Evolutionary conservation across 1,140 invertebrate genomes (phyloP).

Genomic region (Antheraea pernyi): DNA sequence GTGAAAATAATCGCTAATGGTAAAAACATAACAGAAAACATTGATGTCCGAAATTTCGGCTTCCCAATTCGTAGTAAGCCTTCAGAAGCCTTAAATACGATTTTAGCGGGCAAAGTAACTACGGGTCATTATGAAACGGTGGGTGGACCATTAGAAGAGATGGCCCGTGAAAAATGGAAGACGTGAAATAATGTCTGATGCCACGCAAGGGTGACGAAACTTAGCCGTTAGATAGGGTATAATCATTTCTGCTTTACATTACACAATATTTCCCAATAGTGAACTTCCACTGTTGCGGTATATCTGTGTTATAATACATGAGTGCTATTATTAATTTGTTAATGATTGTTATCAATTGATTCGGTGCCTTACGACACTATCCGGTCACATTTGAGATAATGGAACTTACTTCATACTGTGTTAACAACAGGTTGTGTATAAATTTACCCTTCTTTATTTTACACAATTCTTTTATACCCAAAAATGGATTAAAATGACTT

Average conservation of each 20-base stretch:
- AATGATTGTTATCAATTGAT: slow-evolving; percentile 1
- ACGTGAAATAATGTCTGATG: slow-evolving; percentile 9
- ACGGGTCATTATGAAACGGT: slow-evolving; percentile 8
- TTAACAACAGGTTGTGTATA: neutral
- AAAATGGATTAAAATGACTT: no score
- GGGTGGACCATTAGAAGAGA: slow-evolving; percentile 8
- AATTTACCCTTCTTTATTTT: slow-evolving; percentile 5
- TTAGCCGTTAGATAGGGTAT: slow-evolving; percentile 5
- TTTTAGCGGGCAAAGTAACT: slow-evolving; percentile 1
- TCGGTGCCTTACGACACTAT: neutral
- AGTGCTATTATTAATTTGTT: neutral
- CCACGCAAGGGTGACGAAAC: slow-evolving; percentile 6
- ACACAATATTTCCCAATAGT: neutral
- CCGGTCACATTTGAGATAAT: slow-evolving; percentile 1
- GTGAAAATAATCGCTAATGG: no score
- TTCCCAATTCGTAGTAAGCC: neutral
- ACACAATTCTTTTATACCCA: no score
- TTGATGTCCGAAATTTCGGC: neutral
- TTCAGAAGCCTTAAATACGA: neutral
- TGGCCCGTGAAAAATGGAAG: slow-evolving; percentile 16
- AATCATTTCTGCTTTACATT: neutral
- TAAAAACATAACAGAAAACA: neutral
- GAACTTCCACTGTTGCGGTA: neutral
- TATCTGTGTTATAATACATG: neutral
- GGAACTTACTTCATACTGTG: neutral